phyloP scores from a whole-genome alignment of 1,140 invertebrate species.

The Megalopta genalis region DNA sequence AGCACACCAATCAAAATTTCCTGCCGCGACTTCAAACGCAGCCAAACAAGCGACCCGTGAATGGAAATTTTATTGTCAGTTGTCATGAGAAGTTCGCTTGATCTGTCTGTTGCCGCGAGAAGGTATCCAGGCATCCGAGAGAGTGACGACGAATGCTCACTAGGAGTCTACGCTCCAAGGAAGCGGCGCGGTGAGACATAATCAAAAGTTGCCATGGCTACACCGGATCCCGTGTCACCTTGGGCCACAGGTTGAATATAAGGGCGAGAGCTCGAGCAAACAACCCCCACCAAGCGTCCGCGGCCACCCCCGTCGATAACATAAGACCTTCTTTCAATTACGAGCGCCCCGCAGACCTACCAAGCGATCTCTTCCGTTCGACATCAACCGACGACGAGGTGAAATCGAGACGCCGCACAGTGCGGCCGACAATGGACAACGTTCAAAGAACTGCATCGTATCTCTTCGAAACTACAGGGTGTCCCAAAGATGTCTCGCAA shows the following conservation, averaged over 20 bases:
- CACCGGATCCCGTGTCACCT: slow-evolving; percentile 54
- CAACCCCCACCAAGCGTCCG: background rate
- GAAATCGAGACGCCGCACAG: no score
- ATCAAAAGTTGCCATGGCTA: slow-evolving; percentile 77
- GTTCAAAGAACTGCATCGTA: no score
- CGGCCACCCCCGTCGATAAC: slow-evolving; percentile 25
- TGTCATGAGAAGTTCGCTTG: slow-evolving; percentile 15
- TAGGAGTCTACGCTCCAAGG: slow-evolving; percentile 32
- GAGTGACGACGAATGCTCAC: slow-evolving; percentile 16
- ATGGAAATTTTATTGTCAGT: slow-evolving; percentile 25
- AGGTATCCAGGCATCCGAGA: background rate
- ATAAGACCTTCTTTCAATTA: slow-evolving; percentile 53
- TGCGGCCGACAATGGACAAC: no score
- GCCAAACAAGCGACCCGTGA: background rate
- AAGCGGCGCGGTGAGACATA: slow-evolving; percentile 61
- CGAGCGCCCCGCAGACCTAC: background rate
- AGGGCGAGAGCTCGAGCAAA: slow-evolving; percentile 27
- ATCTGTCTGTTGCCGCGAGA: no score
- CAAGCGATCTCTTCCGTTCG: background rate
- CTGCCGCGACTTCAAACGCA: background rate
- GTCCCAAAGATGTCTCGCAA: no score
- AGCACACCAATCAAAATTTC: background rate
- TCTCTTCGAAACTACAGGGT: no score
- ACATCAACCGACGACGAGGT: background rate
- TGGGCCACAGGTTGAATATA: slow-evolving; percentile 55